Evolutionary conservation across 2,888 invertebrate genomes (phyloP), one percentile per base, ranked within the genome.

Genomic region (Scaptomyza reducta): DNA sequence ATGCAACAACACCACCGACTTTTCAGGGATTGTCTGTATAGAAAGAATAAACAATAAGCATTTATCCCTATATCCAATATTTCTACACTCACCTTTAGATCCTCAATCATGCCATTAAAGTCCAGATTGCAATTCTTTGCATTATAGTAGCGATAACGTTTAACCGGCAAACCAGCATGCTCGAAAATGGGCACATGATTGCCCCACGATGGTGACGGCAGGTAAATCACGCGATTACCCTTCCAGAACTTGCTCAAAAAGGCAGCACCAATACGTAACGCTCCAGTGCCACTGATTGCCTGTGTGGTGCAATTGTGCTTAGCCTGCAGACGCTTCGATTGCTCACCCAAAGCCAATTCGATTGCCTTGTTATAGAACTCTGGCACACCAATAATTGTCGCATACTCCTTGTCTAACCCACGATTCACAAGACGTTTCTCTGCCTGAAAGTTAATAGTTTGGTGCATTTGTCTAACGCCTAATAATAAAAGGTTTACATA

Each of bases 221-320:
- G 88, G 93, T 97, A 99, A 50, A 97, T 92, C 68, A 95, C 95
- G 92, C 98, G 98, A 79, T 93, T 93, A 35, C 96, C 95, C 7
- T 94, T 94, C 92, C 96, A 96, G 92, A 96, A 97, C 76, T 94
- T 95, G 58, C 94, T 95, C 67, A 99, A 92, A 92, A 98, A 99
- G 69, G 96, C 96, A 41, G 96, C 95, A 29, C 99, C 99, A 50
- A 99, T 94, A 63, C 97, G 94, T n/a, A 99, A 93, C 1, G 99
- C 96, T 14, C 99, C 99, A 13, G 99, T 99, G 56, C 99, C 99
- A 73, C 99, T 99, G 68, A 99, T 95, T n/a, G 96, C 95, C 94
- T 96, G 95, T 83, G 98, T 96, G 89, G 95, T 95, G 63, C 94
- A 94, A 90, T 94, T 95, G 6, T 94, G 92, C 82, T 96, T 95